phyloP scores from a whole-genome alignment of 1,140 invertebrate genomes.

The Latrodectus geometricus region DNA sequence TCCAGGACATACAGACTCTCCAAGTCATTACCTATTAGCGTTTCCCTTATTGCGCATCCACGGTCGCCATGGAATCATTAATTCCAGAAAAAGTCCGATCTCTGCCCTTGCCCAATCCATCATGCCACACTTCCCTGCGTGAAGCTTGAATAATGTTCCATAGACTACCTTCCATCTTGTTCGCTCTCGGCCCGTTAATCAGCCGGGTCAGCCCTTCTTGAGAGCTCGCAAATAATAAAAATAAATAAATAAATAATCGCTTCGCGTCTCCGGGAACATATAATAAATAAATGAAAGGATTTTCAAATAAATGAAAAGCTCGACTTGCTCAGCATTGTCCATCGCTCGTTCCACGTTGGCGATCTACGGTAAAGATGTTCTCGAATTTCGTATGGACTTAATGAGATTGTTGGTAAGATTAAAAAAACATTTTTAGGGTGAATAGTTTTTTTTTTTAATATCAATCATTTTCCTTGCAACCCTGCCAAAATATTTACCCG shows the following conservation, averaged over 20 bases:
- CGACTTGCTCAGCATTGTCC: too few species aligned
- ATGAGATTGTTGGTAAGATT: too few species aligned
- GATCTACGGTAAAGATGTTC: too few species aligned
- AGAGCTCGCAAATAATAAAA: background rate
- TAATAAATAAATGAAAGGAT: too few species aligned
- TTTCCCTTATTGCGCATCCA: conserved; percentile 25
- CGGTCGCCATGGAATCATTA: conserved; percentile 5
- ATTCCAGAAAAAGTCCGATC: conserved; percentile 21
- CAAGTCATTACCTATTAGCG: conserved; percentile 24
- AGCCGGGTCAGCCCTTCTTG: background rate
- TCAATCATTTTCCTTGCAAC: too few species aligned
- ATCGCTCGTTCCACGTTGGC: too few species aligned
- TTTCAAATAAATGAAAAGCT: too few species aligned
- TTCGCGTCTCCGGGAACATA: too few species aligned
- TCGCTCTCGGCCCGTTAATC: background rate
- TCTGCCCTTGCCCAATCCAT: conserved; percentile 9
- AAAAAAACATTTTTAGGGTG: too few species aligned
- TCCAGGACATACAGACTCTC: background rate
- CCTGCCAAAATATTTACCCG: too few species aligned
- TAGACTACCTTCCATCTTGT: background rate
- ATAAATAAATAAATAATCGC: background rate
- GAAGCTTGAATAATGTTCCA: background rate
- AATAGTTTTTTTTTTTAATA: too few species aligned
- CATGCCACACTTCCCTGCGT: background rate
- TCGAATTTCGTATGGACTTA: too few species aligned